Percentiles rank a stretch among this genome's conserved stretches.
phyloP scores from a whole-genome alignment of 2,888 invertebrate species.

The Taphrorychus bicolor region DNA sequence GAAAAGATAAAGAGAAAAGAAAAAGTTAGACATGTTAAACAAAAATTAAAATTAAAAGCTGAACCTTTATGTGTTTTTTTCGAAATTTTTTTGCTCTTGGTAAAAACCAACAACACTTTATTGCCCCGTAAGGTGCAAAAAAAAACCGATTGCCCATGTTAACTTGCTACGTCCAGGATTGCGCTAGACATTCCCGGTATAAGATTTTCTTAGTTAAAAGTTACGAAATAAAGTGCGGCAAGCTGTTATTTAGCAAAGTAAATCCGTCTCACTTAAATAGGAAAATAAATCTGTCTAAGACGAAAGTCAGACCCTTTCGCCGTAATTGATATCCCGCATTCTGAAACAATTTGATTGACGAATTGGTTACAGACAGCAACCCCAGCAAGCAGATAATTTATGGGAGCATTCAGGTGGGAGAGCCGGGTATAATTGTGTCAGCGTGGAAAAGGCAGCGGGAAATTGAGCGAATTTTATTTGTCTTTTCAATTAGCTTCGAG shows the following conservation, averaged over 20 bases:
- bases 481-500: not conserved
- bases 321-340: constrained; percentile 7
- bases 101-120: too few relatives aligned
- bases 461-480: not conserved
- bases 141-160: too few relatives aligned
- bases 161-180: too few relatives aligned
- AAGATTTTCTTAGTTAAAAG: too few relatives aligned
- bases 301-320: constrained; percentile 5
- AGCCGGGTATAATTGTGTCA: not conserved
- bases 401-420: not conserved
- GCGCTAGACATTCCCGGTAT: too few relatives aligned
- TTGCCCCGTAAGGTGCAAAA: too few relatives aligned
- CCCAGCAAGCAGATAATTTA: not conserved
- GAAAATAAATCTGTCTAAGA: constrained; percentile 1
- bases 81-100: too few relatives aligned
- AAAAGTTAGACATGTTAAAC: too few relatives aligned
- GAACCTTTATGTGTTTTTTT: too few relatives aligned
- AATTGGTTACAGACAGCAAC: not conserved
- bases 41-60: too few relatives aligned
- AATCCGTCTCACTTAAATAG: constrained; percentile 4
- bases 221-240: not conserved
- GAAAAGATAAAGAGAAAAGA: too few relatives aligned
- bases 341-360: constrained; percentile 8
- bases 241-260: not conserved
- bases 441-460: not conserved